Evolutionary conservation across 1,140 invertebrate genomes (phyloP).

Genomic region (Campoletis sonorensis): DNA sequence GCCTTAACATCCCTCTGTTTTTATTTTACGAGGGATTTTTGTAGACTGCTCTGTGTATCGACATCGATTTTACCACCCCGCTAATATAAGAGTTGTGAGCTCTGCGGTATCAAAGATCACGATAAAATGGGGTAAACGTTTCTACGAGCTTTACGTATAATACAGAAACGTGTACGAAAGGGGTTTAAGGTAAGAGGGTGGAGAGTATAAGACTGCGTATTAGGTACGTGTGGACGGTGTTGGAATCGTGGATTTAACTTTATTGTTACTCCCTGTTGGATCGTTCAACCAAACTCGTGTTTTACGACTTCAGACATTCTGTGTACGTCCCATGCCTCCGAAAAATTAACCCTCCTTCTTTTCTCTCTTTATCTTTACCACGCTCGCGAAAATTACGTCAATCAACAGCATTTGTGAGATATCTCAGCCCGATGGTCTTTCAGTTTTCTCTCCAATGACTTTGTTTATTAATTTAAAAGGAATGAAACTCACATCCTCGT

Average conservation of each 20-base stretch:
- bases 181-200: not conserved
- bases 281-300: conserved; percentile 41
- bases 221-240: conserved; percentile 46
- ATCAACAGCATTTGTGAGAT: conserved; percentile 26
- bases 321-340: conserved; percentile 17
- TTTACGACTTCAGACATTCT: conserved; percentile 38
- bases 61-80: conserved; percentile 12
- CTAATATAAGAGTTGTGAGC: conserved; percentile 31
- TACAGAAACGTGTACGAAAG: conserved; percentile 15
- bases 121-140: not conserved
- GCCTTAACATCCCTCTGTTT: not conserved
- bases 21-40: conserved; percentile 27
- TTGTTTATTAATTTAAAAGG: not conserved
- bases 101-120: conserved; percentile 16
- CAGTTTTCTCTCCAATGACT: not conserved
- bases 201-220: conserved; percentile 8
- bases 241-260: conserved; percentile 49
- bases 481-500: not conserved
- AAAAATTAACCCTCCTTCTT: conserved; percentile 17
- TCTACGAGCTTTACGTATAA: not conserved
- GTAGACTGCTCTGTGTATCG: conserved; percentile 8
- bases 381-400: conserved; percentile 24
- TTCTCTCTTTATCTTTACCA: conserved; percentile 7
- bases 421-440: not conserved
- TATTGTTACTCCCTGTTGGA: conserved; percentile 46